These are phyloP conservation scores for Polyodon spathula DNA, from an alignment of 2,113 vertebrate species.

Conservation along the genomic window DNA sequence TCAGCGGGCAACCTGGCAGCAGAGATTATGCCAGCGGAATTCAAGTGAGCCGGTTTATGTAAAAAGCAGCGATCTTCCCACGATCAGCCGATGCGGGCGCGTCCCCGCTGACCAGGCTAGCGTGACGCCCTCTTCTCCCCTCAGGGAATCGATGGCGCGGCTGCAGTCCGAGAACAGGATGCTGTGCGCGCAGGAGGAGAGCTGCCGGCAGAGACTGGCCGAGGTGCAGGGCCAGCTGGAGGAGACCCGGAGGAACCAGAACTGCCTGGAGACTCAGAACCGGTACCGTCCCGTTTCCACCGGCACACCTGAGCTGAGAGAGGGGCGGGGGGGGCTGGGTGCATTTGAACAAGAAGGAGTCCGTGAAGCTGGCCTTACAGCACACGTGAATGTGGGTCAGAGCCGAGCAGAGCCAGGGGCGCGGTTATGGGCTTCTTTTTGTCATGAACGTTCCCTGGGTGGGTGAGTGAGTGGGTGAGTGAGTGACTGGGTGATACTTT, in stretches of 20 bases:
- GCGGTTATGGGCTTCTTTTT: too few species aligned
- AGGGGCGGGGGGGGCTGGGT: background rate
- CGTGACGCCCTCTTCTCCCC: background rate
- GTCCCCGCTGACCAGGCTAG: too few species aligned
- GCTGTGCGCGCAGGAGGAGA: slow-evolving; percentile 71
- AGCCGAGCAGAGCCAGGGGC: too few species aligned
- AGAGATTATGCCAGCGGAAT: slow-evolving; percentile 78
- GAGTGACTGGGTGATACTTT: too few species aligned
- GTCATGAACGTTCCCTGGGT: too few species aligned
- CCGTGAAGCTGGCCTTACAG: too few species aligned
- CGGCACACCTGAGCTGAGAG: background rate
- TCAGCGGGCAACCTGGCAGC: slow-evolving; percentile 68
- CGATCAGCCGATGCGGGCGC: background rate
- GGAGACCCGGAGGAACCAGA: slow-evolving; percentile 65
- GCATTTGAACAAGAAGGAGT: background rate
- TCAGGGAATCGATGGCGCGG: slow-evolving; percentile 70
- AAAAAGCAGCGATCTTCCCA: background rate
- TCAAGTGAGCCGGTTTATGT: slow-evolving; percentile 54
- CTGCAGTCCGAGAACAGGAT: slow-evolving; percentile 80
- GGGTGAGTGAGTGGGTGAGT: too few species aligned
- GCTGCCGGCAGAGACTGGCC: slow-evolving; percentile 54
- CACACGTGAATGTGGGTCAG: too few species aligned
- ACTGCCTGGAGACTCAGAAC: slow-evolving; percentile 67
- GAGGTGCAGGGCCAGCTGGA: slow-evolving; percentile 67
- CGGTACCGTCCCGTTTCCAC: slow-evolving; percentile 55